A percentile compares a stretch with the other conserved stretches of the same genome.
These are phyloP conservation scores for Scytalopus superciliaris DNA, from an alignment of 2,113 vertebrate genomes.

Conservation along the genomic window DNA sequence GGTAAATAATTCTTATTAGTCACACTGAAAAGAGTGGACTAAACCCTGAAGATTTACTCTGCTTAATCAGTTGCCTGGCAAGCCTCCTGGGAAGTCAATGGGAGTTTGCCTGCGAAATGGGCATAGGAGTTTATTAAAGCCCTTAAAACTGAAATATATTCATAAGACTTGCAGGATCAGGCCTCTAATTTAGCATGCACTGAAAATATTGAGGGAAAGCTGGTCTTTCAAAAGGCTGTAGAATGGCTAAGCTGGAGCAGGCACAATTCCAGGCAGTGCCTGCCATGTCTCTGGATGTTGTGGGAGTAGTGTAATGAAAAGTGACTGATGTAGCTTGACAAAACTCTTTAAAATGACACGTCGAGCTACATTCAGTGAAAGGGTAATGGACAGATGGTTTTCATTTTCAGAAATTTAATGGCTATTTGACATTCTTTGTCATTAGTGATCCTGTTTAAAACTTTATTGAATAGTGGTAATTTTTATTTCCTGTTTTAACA, in stretches of 20 bases:
- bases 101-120: not conserved
- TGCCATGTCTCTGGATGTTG: not conserved
- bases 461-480: not conserved
- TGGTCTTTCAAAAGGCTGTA: not conserved
- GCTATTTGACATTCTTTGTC: not conserved
- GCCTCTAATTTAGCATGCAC: not conserved
- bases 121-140: not conserved
- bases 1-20: not conserved
- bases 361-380: slow-evolving; percentile 17
- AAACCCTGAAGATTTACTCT: not conserved
- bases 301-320: not conserved
- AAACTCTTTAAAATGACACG: slow-evolving; percentile 7
- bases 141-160: not conserved
- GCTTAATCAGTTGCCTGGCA: not conserved
- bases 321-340: slow-evolving; percentile 31
- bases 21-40: not conserved
- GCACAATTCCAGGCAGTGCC: not conserved
- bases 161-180: not conserved
- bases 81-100: not conserved
- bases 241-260: not conserved
- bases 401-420: slow-evolving; percentile 11
- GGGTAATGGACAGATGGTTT: slow-evolving; percentile 25
- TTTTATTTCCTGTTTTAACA: not conserved
- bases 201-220: not conserved
- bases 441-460: slow-evolving; percentile 13